Base-by-base conservation (phyloP, 2,113 vertebrate species). In the Cyprinodon variegatus region DNA sequence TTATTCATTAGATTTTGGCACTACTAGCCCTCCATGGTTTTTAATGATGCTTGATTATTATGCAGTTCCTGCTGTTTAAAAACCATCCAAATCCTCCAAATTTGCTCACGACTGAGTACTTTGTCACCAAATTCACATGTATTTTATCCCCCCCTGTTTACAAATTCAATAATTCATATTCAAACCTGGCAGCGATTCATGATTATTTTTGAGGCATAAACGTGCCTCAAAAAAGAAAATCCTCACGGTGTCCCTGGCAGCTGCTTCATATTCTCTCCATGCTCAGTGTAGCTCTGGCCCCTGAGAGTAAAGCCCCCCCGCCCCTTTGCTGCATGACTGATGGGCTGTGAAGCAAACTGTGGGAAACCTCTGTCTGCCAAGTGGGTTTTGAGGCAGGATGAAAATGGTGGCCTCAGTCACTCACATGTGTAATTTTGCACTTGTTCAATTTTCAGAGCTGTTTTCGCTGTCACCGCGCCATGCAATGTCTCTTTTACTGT, bases 231-330 rank as follows among this genome's bases (percentile, higher is more conserved):
- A 29, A 29, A 29, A 45, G 61, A 50, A 82, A 41, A 61, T 74
- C 72, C 67, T 68, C 64, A 64, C 13, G 57, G 77, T 38, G 80
- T 86, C 81, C 75, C 43, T 20, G 82, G 81, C 88, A 89, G 89
- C 91, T 92, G 89, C 88, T 91, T 92, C 85, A 73, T 87, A 90
- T 92, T 91, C 90, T 83, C 81, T 64, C 68, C 79, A 37, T 91
- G 88, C 79, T 86, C 77, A 12, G 75, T 45, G 67, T 78, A 50
- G 86, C 80, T 3, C 78, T 91, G 91, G 90, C 87, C 87, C 86
- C 82, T 80, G 82, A 85, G 79, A 77, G 74, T 83, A 79, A 50
- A 66, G 65, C 71, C 84, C 79, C 72, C 81, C 76, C 77, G 76
- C 45, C 72, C 79, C 79, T 29, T 29, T 29, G 29, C 75, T 77